These are phyloP conservation scores for Phymastichus coffea DNA, from an alignment of 1,140 invertebrate genomes.

Conservation along the genomic window DNA sequence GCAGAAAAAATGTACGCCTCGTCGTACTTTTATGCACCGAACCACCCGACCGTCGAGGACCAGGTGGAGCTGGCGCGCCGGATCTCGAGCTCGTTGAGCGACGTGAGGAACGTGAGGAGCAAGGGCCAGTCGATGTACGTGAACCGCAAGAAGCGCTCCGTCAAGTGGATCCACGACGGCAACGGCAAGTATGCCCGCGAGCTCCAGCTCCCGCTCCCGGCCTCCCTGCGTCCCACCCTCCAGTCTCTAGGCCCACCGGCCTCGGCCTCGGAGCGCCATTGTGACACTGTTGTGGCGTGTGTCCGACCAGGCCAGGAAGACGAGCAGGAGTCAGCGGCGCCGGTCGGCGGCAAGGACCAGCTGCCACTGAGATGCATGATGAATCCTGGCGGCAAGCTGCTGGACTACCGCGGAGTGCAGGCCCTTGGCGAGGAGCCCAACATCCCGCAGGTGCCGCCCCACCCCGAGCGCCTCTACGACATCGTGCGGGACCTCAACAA, in stretches of 20 bases:
- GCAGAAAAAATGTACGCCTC: constrained; percentile 89
- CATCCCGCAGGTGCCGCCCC: constrained; percentile 56
- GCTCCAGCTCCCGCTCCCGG: background rate
- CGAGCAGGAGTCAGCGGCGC: too few species aligned
- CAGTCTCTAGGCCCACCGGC: too few species aligned
- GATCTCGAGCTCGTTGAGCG: constrained; percentile 89
- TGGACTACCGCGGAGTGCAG: constrained; percentile 67
- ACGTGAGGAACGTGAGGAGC: constrained; percentile 86
- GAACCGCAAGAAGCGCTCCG: constrained; percentile 87
- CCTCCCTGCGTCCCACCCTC: background rate
- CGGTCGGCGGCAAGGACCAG: constrained; percentile 56
- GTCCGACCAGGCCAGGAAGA: too few species aligned
- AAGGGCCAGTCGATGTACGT: constrained; percentile 95
- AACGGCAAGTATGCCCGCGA: constrained; percentile 57
- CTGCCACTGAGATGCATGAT: constrained; percentile 74
- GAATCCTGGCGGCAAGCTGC: constrained; percentile 75
- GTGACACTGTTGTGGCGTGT: too few species aligned
- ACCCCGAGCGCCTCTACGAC: constrained; percentile 62
- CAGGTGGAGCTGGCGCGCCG: constrained; percentile 88
- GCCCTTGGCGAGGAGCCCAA: constrained; percentile 69
- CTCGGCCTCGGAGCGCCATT: too few species aligned
- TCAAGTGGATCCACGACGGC: constrained; percentile 93
- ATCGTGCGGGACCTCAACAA: constrained; percentile 76
- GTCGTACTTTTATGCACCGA: constrained; percentile 88
- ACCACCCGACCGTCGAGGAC: constrained; percentile 92